Conservation (phyloP, 2,797 vertebrate genomes). For the Leuciscus waleckii region DNA sequence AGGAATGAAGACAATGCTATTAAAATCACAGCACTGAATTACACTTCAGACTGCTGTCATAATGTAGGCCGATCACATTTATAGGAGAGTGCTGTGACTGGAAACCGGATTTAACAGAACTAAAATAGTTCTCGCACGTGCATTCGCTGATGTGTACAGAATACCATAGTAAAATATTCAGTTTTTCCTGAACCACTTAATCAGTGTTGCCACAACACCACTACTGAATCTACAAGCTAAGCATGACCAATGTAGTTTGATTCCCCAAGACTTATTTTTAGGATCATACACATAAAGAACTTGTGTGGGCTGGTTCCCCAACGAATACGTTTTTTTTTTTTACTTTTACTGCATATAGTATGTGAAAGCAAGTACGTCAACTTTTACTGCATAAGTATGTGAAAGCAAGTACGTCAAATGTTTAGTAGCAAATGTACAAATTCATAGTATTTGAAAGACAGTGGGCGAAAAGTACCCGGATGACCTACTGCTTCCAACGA, state of each 20-base stretch:
- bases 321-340: too few species aligned
- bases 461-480: too few species aligned
- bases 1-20: slow-evolving; percentile 17
- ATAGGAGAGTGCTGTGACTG: neutral
- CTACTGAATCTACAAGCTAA: neutral
- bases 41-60: neutral
- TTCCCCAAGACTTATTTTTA: too few species aligned
- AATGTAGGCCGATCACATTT: neutral
- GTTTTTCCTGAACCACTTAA: neutral
- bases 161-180: neutral
- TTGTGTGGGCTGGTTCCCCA: too few species aligned
- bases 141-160: neutral
- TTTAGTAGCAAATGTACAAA: too few species aligned
- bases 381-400: too few species aligned
- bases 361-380: too few species aligned
- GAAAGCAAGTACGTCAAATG: too few species aligned
- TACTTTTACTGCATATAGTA: too few species aligned
- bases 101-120: neutral
- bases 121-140: neutral
- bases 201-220: neutral
- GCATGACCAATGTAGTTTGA: neutral
- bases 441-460: too few species aligned
- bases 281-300: too few species aligned
- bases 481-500: too few species aligned
- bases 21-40: slow-evolving; percentile 7